Conservation (phyloP, 2,113 vertebrate genomes). For the Furnarius figulus region DNA sequence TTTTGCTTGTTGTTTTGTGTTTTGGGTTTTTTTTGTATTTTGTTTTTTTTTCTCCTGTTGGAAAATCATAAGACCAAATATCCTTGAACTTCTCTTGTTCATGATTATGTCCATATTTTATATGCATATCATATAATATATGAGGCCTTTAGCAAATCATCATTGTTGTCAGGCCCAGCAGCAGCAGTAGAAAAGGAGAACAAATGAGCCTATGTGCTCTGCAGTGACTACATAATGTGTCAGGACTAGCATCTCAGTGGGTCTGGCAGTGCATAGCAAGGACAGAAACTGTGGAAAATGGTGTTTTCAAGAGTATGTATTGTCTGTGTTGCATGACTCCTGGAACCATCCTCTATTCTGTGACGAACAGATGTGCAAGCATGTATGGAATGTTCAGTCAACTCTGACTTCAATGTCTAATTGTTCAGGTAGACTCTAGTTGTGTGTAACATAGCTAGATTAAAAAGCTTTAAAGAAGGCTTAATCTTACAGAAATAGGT, state of each 20-base stretch:
- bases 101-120: no score
- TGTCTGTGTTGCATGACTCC: neutral
- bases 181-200: neutral
- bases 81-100: neutral
- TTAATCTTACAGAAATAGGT: neutral
- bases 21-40: no score
- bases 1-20: no score
- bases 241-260: neutral
- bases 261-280: neutral
- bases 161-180: neutral
- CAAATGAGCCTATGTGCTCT: neutral
- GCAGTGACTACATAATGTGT: neutral
- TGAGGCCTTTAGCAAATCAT: neutral
- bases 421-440: neutral
- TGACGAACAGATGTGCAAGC: neutral
- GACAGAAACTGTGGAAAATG: neutral
- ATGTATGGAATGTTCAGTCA: neutral
- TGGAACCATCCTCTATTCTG: neutral
- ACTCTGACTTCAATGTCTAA: neutral
- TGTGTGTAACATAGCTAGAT: neutral
- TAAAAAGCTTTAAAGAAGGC: neutral
- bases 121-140: no score
- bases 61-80: neutral
- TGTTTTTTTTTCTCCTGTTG: neutral
- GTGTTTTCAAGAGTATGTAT: neutral